A percentile compares a stretch with the other conserved stretches of the same genome.
Evolutionary conservation across 1,140 invertebrate species (phyloP).

Genomic region (Eurosta solidaginis): DNA sequence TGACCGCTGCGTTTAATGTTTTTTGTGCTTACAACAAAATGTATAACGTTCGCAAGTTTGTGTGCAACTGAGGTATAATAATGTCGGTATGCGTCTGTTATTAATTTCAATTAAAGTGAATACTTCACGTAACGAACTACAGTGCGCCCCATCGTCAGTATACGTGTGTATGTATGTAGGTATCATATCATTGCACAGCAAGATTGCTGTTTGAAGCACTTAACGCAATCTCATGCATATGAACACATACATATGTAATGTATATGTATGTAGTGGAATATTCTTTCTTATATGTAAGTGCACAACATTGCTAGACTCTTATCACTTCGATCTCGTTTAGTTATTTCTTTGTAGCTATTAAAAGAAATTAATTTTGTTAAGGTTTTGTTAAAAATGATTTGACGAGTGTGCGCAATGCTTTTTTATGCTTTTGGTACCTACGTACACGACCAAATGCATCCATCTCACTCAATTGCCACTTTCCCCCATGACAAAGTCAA

Average conservation of each 20-base stretch:
- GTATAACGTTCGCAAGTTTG: no score
- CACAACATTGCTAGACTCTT: background rate
- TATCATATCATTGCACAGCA: no score
- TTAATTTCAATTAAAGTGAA: conserved; percentile 10
- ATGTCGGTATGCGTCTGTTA: conserved; percentile 5
- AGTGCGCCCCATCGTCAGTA: background rate
- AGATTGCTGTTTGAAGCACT: background rate
- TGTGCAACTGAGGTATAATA: background rate
- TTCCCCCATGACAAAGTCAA: background rate
- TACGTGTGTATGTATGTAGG: no score
- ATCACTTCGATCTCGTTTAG: conserved; percentile 7
- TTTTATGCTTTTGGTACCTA: background rate
- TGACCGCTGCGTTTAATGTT: background rate
- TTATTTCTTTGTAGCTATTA: background rate
- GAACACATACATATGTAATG: background rate
- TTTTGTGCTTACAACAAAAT: background rate
- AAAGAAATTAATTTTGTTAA: conserved; percentile 28
- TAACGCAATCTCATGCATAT: background rate
- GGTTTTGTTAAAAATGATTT: background rate
- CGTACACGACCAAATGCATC: background rate
- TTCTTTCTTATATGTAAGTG: background rate
- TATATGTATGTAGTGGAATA: background rate
- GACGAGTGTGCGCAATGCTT: background rate
- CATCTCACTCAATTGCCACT: background rate
- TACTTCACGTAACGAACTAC: conserved; percentile 13